phyloP scores from a whole-genome alignment of 2,797 vertebrate species.

The Antennarius maculatus region DNA sequence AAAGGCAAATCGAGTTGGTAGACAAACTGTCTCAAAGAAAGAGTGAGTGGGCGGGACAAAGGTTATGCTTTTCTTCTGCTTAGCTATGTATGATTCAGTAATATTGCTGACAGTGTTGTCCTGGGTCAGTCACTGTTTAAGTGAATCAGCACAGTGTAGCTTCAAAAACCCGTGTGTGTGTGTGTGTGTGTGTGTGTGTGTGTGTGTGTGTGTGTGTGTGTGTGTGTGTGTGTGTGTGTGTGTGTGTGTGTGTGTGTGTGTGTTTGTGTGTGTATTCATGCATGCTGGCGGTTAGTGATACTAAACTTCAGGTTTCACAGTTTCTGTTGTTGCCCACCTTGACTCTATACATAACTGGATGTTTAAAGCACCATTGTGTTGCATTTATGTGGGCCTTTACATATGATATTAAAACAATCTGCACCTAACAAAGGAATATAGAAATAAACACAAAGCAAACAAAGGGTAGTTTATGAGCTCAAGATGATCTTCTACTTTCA shows the following conservation, averaged over 20 bases:
- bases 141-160: slow-evolving; percentile 11
- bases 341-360: not conserved
- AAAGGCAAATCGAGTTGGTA: slow-evolving; percentile 50
- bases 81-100: slow-evolving; percentile 46
- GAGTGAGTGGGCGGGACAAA: slow-evolving; percentile 16
- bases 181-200: too few relatives aligned
- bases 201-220: too few relatives aligned
- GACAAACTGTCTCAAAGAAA: slow-evolving; percentile 28
- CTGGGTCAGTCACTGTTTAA: slow-evolving; percentile 34
- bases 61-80: slow-evolving; percentile 46
- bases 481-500: slow-evolving; percentile 34
- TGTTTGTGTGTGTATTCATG: too few relatives aligned
- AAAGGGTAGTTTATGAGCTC: slow-evolving; percentile 30
- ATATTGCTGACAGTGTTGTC: slow-evolving; percentile 45
- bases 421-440: not conserved
- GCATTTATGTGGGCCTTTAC: not conserved
- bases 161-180: not conserved
- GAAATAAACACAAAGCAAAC: slow-evolving; percentile 10
- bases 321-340: slow-evolving; percentile 2
- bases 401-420: not conserved
- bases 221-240: too few relatives aligned
- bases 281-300: not conserved
- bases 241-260: too few relatives aligned
- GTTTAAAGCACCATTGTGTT: too few relatives aligned
- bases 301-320: slow-evolving; percentile 1